Conservation (phyloP, 2,113 vertebrate genomes). For the Microcebus griseorufus region DNA sequence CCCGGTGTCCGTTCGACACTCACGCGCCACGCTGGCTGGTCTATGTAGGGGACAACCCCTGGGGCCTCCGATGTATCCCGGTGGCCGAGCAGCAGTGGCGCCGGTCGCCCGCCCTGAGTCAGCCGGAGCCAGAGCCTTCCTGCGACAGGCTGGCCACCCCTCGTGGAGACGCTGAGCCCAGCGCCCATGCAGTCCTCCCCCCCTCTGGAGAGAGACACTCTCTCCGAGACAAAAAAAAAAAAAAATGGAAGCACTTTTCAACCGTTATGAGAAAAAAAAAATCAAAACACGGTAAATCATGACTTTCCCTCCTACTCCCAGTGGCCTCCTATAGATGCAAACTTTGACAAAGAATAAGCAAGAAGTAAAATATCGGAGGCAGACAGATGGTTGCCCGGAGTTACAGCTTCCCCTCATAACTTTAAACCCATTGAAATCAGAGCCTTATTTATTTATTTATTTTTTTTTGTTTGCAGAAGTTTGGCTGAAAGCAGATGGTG, state of each 20-base stretch:
- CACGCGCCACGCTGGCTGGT: not conserved
- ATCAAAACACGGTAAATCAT: conserved; percentile 74
- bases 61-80: not conserved
- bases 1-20: not conserved
- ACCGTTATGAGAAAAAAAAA: conserved; percentile 59
- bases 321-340: conserved; percentile 78
- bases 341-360: conserved; percentile 78
- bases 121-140: not conserved
- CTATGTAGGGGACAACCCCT: too few relatives aligned
- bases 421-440: conserved; percentile 78
- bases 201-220: not conserved
- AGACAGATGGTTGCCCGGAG: conserved; percentile 83
- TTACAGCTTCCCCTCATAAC: conserved; percentile 77
- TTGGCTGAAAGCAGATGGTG: conserved; percentile 61
- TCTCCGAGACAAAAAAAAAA: conserved; percentile 50
- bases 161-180: fast-evolving
- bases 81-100: too few relatives aligned
- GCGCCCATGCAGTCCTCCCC: not conserved
- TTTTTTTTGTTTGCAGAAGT: not conserved
- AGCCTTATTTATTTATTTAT: not conserved
- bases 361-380: conserved; percentile 78
- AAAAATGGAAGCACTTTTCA: conserved; percentile 65
- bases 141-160: not conserved
- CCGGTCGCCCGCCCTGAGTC: not conserved
- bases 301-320: conserved; percentile 76